Evolutionary conservation across 2,113 vertebrate species (phyloP).

Genomic region (Lynx canadensis): DNA sequence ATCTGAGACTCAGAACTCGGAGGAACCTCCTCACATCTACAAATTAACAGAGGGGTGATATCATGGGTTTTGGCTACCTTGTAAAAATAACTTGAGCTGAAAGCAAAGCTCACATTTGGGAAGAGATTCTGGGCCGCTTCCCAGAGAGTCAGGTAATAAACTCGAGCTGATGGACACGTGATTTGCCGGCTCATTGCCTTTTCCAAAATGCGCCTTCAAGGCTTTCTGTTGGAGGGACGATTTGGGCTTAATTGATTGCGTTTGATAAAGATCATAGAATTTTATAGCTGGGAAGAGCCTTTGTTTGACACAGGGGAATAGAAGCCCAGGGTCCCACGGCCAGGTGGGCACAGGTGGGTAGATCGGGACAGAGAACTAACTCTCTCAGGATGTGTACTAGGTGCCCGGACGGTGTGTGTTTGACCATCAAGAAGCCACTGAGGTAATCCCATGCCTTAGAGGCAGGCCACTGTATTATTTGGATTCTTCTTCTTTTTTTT

Average conservation of each 20-base stretch:
- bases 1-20: constrained; percentile 49
- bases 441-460: not conserved
- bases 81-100: constrained; percentile 79
- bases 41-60: constrained; percentile 74
- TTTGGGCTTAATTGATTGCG: constrained; percentile 54
- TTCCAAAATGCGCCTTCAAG: constrained; percentile 28
- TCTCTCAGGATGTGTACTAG: not conserved
- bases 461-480: not conserved
- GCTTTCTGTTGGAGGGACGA: constrained; percentile 26
- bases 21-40: constrained; percentile 55
- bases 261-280: constrained; percentile 37
- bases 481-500: no score
- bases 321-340: not conserved
- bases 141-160: constrained; percentile 72
- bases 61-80: constrained; percentile 74
- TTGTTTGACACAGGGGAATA: not conserved
- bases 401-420: no score
- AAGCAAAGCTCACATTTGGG: constrained; percentile 70
- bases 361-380: not conserved
- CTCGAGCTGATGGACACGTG: not conserved
- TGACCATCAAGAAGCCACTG: not conserved
- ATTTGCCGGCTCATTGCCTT: not conserved
- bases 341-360: not conserved
- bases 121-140: constrained; percentile 74
- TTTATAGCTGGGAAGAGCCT: not conserved